Percentiles rank a stretch among this genome's conserved stretches.
Conservation (phyloP, 2,888 invertebrate species). For the Heliconius ismenius region DNA sequence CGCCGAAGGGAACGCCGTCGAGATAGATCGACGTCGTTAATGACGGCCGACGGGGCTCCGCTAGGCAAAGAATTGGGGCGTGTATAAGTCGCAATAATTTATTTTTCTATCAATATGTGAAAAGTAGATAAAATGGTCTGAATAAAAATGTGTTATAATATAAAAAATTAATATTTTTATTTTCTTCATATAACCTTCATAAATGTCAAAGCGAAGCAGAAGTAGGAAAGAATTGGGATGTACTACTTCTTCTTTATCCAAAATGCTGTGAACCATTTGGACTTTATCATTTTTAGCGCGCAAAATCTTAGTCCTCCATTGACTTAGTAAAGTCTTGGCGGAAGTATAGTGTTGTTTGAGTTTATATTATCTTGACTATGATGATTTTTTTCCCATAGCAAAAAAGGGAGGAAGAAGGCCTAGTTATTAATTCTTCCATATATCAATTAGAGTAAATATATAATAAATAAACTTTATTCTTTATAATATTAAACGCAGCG, state of each 20-base stretch:
- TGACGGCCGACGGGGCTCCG: conserved; percentile 45
- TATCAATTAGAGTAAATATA: background rate
- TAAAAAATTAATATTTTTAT: background rate
- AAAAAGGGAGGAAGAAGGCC: too few relatives aligned
- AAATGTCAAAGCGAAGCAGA: too few relatives aligned
- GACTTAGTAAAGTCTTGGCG: background rate
- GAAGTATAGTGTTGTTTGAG: background rate
- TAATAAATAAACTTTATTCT: background rate
- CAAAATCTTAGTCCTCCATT: background rate
- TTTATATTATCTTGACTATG: too few relatives aligned
- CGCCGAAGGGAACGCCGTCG: conserved; percentile 54
- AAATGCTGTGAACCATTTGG: too few relatives aligned
- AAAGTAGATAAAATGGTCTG: background rate
- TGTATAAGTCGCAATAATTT: conserved; percentile 38
- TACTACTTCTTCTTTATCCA: too few relatives aligned
- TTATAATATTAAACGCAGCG: background rate
- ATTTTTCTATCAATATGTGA: conserved; percentile 35
- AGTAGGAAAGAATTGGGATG: too few relatives aligned
- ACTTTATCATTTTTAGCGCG: background rate
- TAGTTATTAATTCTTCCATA: background rate
- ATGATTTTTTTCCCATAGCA: too few relatives aligned
- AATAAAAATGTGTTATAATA: background rate
- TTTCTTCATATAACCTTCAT: background rate
- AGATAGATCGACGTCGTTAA: conserved; percentile 63
- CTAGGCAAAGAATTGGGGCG: conserved; percentile 38